Evolutionary conservation across 2,888 invertebrate species (phyloP), one percentile per base, ranked within the genome.

Genomic region (Epiblema foenella): DNA sequence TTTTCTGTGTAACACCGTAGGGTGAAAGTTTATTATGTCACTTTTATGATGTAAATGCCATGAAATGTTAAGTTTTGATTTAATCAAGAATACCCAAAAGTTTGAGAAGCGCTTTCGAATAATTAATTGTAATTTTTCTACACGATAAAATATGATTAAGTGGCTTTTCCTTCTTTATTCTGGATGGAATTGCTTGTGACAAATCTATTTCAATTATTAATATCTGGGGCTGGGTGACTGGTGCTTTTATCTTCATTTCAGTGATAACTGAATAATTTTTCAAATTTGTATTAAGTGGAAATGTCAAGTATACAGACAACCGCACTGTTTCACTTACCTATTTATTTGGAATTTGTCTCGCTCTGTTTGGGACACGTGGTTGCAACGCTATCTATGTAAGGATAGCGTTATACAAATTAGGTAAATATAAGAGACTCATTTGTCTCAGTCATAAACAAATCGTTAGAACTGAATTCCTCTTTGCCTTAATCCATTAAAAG

Each of bases 31-130:
- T 73, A 75, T 76, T 77, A 75, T 74, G 74, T 73, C 76, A 77
- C 74, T 76, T 77, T 76, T 75, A 74, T 77, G 75, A 77, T 77
- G 76, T 76, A 73, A 77, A 77, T 76, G 72, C 67, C 73, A 68
- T 71, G 71, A 70, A 72, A 74, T 66, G 70, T 67, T 67, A 63
- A 57, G 52, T 67, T 70, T 67, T 72, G 73, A 73, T 73, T 74
- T 73, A 69, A 75, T 75, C 59, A 66, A 60, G 42, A 18, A 58
- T 57, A 12, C 63, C 33, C 11, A 20, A 66, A 69, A 71, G 49
- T 71, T 71, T 72, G 65, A 63, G 64, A 63, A 57, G 65, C 69
- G 52, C 70, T 71, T 71, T 12, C 24, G 70, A 64, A 73, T 69
- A 58, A 68, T 68, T 73, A 70, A 74, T 74, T 70, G 68, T 73